Base-by-base conservation (phyloP, 2,113 vertebrate genomes). In the Odontesthes bonariensis region DNA sequence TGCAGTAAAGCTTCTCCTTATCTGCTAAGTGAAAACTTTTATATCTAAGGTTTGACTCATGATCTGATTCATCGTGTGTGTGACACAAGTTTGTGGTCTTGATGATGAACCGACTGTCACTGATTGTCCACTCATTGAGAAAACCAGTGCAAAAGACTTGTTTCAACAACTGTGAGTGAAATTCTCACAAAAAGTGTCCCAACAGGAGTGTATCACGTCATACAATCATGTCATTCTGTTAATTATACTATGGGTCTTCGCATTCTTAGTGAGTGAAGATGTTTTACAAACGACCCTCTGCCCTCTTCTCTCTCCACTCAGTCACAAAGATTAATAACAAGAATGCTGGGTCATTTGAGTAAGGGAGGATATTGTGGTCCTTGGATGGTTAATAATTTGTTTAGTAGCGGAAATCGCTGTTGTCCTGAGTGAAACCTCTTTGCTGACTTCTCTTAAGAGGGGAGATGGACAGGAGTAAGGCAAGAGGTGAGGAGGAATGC, bases 371-470 rank as follows among this genome's bases (percentile, higher is more conserved):
- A 72, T 54, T 65, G 63, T 69, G 61, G 84, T 84, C 53, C 61
- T 77, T 9, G 75, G 89, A 82, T 87, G 87, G 85, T 93, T 91
- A 85, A 90, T 91, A 85, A 92, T 92, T 88, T 92, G 91, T 94
- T 94, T 93, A 92, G 77, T 60, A 87, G 89, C 70, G 84, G 91
- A 92, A 93, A 91, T 81, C 77, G 62, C 82, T 77, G 88, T 83
- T 79, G 82, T 81, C 85, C 84, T 83, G 63, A 86, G 81, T 89
- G 84, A 86, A 88, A 69, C 80, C 67, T 93, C 82, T 91, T 83
- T 69, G 64, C 72, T 89, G 87, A 89, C 88, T 87, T 52, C 69
- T 79, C 81, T 57, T 73, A 73, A 87, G 82, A 76, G 52, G 56
- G 56, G 59, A 84, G 84, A 87, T 77, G 68, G 78, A 86, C 80